Evolutionary conservation across 2,113 vertebrate species (phyloP).

Genomic region (Thryonomys swinderianus): DNA sequence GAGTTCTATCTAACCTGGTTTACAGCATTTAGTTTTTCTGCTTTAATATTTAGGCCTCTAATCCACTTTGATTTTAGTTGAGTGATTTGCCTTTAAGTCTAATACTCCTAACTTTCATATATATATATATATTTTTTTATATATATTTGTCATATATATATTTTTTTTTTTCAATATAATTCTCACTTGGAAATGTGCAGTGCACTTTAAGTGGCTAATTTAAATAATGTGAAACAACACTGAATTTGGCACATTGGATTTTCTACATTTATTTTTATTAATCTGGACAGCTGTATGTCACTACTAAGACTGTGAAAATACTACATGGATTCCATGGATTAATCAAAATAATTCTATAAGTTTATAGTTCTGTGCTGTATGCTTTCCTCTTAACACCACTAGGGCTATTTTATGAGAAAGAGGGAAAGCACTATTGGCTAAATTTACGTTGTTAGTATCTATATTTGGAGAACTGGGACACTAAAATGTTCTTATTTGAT

Average conservation of each 20-base stretch:
- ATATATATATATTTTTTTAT: too few species aligned
- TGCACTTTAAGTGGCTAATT: conserved; percentile 32
- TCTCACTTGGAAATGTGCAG: neutral
- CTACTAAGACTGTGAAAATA: conserved; percentile 13
- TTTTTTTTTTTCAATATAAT: too few species aligned
- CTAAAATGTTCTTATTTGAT: conserved; percentile 15
- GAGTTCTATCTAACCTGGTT: too few species aligned
- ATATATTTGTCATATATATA: too few species aligned
- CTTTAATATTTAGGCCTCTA: too few species aligned
- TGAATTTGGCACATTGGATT: conserved; percentile 35
- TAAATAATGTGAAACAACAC: conserved; percentile 53
- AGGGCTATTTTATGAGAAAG: neutral
- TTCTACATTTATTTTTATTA: conserved; percentile 48
- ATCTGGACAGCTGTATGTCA: conserved; percentile 24
- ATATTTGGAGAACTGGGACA: neutral
- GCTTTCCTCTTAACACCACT: neutral
- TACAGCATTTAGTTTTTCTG: too few species aligned
- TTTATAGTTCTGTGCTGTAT: neutral
- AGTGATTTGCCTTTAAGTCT: too few species aligned
- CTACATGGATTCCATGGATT: neutral
- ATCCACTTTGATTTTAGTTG: too few species aligned
- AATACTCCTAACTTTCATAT: too few species aligned
- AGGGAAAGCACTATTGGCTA: neutral
- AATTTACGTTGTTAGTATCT: conserved; percentile 23
- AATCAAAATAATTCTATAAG: neutral